Evolutionary conservation across 2,888 invertebrate species (phyloP), one percentile per base, ranked within the genome.

Genomic region (Leptopilina myrica): DNA sequence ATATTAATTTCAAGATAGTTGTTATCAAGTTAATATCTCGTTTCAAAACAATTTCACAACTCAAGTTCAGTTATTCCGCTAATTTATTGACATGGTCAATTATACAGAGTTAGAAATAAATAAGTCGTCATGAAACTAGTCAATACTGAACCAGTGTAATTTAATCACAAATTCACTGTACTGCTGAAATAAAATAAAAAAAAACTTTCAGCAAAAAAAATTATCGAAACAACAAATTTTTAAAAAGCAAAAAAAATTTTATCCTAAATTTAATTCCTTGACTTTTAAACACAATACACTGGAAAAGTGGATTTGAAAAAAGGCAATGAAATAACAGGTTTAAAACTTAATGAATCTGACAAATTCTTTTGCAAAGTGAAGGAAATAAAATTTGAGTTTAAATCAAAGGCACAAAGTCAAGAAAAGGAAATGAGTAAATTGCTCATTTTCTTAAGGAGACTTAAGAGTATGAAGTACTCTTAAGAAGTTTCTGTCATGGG

Each of bases 351-450:
- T 62, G 62, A 62, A 15, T 62, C 20, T 62, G 62, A 62, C 62
- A 62, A 62, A 62, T 62, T 62, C 20, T 20, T 62, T 49, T 15
- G 9, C 62, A 62, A 62, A 62, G 62, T 62, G 20, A 9, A 62
- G 62, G 62, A 62, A 62, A 62, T 62, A 62, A 20, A 62, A 62
- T 62, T 62, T 15, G n/a, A 20, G 62, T 62, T 62, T 62, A 15
- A 62, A 15, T 62, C 62, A 62, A 62, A 62, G 20, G 62, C 20
- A 62, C 62, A 62, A 62, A 59, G 59, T 59, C 14, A 59, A 15
- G n/a, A 62, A 62, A 33, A 62, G 62, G 62, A 62, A 62, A 62
- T 62, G 62, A 62, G 62, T 62, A 62, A 62, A 62, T 62, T 62
- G 62, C 20, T 62, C 62, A 62, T 62, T 62, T 62, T 62, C 62